phyloP scores from a whole-genome alignment of 1,140 invertebrate species.

The Wiebesia pumilae region DNA sequence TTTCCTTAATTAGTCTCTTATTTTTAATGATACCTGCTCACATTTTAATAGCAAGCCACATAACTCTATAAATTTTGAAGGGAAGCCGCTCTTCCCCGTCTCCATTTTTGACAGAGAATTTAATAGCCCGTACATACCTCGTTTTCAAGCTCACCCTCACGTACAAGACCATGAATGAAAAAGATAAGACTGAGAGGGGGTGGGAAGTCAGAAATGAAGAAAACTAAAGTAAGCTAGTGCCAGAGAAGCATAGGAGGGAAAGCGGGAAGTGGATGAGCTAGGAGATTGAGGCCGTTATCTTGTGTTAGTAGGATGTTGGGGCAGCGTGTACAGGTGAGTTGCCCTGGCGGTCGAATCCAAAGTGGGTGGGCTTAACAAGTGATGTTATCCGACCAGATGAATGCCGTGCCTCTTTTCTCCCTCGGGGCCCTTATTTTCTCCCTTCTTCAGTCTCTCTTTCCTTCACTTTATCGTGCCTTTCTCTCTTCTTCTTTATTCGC shows the following conservation, averaged over 20 bases:
- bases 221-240: background rate
- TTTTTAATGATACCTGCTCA: slow-evolving; percentile 31
- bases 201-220: background rate
- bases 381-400: slow-evolving; percentile 61
- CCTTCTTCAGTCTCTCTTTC: slow-evolving; percentile 49
- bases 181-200: slow-evolving; percentile 35
- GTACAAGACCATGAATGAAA: slow-evolving; percentile 25
- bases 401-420: slow-evolving; percentile 56
- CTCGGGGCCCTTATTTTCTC: slow-evolving; percentile 2
- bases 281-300: slow-evolving; percentile 49
- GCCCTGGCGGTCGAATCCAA: slow-evolving; percentile 37
- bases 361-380: slow-evolving; percentile 59
- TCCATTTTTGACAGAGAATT: too few species aligned
- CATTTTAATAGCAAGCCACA: slow-evolving; percentile 35
- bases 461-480: background rate
- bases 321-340: background rate
- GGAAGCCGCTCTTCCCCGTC: too few species aligned
- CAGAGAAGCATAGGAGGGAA: background rate
- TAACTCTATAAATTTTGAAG: slow-evolving; percentile 26
- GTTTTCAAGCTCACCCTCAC: background rate
- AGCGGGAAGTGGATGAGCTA: slow-evolving; percentile 30
- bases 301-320: slow-evolving; percentile 55
- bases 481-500: background rate
- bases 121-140: background rate
- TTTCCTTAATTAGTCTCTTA: too few species aligned